Percentiles rank a stretch among this genome's conserved stretches.
Conservation (phyloP, 2,888 invertebrate species). For the Gastrophysa polygoni region DNA sequence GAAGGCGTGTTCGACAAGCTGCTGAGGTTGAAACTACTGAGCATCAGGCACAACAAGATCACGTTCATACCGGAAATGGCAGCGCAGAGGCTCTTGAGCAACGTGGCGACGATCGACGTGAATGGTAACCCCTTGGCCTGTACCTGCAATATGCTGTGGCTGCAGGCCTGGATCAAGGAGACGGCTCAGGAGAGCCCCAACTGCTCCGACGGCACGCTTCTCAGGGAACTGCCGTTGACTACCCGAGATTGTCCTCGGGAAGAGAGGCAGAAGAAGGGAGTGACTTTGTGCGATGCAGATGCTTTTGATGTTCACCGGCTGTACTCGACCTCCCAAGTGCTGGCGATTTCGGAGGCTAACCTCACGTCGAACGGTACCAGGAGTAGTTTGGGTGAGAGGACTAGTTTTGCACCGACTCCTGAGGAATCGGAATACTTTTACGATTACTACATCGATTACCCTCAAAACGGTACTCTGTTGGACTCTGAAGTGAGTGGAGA, state of each 20-base stretch:
- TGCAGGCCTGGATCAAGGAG: slow-evolving; percentile 82
- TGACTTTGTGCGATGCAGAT: slow-evolving; percentile 74
- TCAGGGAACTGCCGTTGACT: slow-evolving; percentile 75
- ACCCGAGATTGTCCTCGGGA: slow-evolving; percentile 68
- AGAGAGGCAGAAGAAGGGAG: slow-evolving; percentile 60
- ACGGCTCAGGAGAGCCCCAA: slow-evolving; percentile 76
- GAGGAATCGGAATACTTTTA: slow-evolving; percentile 84
- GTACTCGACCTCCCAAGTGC: slow-evolving; percentile 65
- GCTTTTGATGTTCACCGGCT: slow-evolving; percentile 57
- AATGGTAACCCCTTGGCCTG: slow-evolving; percentile 89
- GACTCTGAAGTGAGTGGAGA: slow-evolving; percentile 27
- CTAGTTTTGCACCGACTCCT: slow-evolving; percentile 66
- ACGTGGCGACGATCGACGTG: slow-evolving; percentile 82
- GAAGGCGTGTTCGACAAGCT: slow-evolving; percentile 83
- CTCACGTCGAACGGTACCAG: slow-evolving; percentile 5
- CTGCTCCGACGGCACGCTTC: slow-evolving; percentile 77
- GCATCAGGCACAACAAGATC: slow-evolving; percentile 77
- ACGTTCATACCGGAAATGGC: slow-evolving; percentile 74
- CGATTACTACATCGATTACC: slow-evolving; percentile 82
- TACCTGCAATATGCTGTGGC: slow-evolving; percentile 82
- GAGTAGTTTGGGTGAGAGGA: slow-evolving; percentile 56
- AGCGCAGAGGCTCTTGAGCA: slow-evolving; percentile 77
- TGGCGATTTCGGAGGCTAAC: slow-evolving; percentile 34
- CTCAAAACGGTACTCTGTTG: slow-evolving; percentile 66
- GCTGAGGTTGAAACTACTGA: slow-evolving; percentile 82